Evolutionary conservation across 2,113 vertebrate species (phyloP).

Genomic region (Copsychus sechellarum): DNA sequence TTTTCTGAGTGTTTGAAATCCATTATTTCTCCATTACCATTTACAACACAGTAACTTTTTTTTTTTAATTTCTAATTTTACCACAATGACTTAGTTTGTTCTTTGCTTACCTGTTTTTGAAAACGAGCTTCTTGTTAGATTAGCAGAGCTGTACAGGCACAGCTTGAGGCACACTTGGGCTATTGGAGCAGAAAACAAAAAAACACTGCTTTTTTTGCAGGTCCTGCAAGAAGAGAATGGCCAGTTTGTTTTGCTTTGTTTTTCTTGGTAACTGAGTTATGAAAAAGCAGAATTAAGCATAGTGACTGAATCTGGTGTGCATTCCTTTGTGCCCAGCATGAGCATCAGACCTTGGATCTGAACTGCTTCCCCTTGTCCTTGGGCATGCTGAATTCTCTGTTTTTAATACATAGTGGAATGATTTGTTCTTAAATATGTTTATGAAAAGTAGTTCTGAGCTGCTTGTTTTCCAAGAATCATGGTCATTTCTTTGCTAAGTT

Average conservation of each 20-base stretch:
- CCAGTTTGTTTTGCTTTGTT: conserved; percentile 30
- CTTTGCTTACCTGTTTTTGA: conserved; percentile 13
- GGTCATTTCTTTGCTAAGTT: neutral
- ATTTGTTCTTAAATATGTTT: conserved; percentile 19
- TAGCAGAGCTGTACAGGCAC: neutral
- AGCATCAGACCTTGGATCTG: conserved; percentile 18
- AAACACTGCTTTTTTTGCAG: neutral
- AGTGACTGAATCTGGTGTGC: conserved; percentile 31
- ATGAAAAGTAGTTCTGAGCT: neutral
- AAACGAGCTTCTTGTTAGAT: neutral
- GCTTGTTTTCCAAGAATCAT: neutral
- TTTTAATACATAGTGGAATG: neutral
- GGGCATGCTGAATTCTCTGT: neutral
- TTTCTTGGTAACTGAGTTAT: conserved; percentile 44
- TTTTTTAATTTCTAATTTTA: neutral
- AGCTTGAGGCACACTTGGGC: conserved; percentile 1
- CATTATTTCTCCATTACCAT: neutral
- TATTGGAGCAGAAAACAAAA: conserved; percentile 33
- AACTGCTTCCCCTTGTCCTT: conserved; percentile 10
- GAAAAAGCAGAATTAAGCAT: conserved; percentile 27
- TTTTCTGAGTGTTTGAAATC: neutral
- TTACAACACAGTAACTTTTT: neutral
- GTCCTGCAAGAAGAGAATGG: conserved; percentile 1
- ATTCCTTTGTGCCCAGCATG: conserved; percentile 3
- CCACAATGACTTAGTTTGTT: neutral